Evolutionary conservation across 1,140 invertebrate species (phyloP), one percentile per base, ranked within the genome.

Genomic region (Oncopeltus fasciatus): DNA sequence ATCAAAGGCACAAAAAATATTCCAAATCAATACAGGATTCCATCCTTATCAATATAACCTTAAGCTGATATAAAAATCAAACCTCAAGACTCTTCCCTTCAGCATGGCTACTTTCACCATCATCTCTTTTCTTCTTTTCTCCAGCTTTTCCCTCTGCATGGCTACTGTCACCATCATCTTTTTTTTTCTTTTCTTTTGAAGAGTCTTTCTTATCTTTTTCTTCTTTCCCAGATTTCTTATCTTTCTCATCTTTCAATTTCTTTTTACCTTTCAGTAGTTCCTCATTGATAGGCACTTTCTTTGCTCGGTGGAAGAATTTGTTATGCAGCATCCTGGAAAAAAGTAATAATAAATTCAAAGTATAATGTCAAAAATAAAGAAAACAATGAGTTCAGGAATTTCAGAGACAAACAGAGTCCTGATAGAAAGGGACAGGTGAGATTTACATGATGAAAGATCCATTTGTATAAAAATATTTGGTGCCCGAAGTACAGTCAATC

Each of bases 301-400:
- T 87, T 57, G 92, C 94, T 67, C 94, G 83, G 76, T 97, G 94
- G 75, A 94, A 97, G 72, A 98, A 84, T 74, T 95, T 95, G 75
- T 95, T 92, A 68, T 83, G 80, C 65, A 98, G 73, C 85, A 96
- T 88, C 59, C 78, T 81, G 64, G 24, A 70, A 66, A 63, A 20
- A 60, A 67, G 33, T 69, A 43, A 49, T 5, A n/a, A 18, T 9
- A 49, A 18, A 18, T n/a, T n/a, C n/a, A n/a, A n/a, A n/a, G n/a
- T n/a, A n/a, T n/a, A n/a, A n/a, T n/a, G n/a, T n/a, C n/a, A n/a
- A n/a, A n/a, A n/a, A n/a, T n/a, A n/a, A n/a, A n/a, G n/a, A n/a
- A n/a, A n/a, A n/a, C n/a, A n/a, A n/a, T n/a, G n/a, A n/a, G n/a
- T n/a, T n/a, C n/a, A n/a, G n/a, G n/a, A n/a, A n/a, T n/a, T n/a